phyloP scores from a whole-genome alignment of 2,113 vertebrate species.

The Sitta europaea region DNA sequence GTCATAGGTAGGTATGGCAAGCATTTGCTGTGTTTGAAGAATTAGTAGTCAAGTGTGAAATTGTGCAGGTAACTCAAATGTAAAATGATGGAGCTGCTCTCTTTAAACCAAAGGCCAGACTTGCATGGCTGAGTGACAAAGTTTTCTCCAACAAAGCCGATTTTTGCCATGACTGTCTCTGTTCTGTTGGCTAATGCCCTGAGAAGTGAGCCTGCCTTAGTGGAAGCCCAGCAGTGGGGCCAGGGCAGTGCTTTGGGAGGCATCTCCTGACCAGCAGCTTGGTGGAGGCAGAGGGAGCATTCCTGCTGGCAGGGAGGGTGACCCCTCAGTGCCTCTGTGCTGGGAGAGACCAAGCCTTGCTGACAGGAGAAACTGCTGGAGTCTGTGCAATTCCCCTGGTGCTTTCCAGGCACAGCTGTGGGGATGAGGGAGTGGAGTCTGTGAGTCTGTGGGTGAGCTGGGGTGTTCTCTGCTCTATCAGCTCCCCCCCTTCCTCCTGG shows the following conservation, averaged over 20 bases:
- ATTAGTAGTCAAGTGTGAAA: not conserved
- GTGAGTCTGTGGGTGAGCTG: not conserved
- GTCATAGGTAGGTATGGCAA: not conserved
- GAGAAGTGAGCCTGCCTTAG: not conserved
- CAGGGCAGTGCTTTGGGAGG: not conserved
- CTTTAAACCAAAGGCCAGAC: not conserved
- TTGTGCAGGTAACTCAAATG: not conserved
- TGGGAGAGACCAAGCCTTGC: not conserved
- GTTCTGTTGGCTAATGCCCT: not conserved
- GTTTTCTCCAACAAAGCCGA: not conserved
- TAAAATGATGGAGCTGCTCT: not conserved
- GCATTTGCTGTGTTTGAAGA: not conserved
- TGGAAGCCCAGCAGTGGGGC: not conserved
- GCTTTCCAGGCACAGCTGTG: accelerated
- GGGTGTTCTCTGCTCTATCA: not conserved
- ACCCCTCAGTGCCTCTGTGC: not conserved
- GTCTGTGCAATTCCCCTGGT: not conserved
- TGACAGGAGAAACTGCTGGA: not conserved
- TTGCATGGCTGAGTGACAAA: not conserved
- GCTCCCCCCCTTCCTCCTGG: not conserved
- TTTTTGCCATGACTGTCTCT: not conserved
- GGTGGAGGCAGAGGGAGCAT: not conserved
- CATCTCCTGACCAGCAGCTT: not conserved
- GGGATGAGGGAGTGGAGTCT: not conserved
- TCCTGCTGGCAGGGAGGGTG: not conserved